phyloP scores from a whole-genome alignment of 2,797 vertebrate genomes.

The Margarornis squamiger region DNA sequence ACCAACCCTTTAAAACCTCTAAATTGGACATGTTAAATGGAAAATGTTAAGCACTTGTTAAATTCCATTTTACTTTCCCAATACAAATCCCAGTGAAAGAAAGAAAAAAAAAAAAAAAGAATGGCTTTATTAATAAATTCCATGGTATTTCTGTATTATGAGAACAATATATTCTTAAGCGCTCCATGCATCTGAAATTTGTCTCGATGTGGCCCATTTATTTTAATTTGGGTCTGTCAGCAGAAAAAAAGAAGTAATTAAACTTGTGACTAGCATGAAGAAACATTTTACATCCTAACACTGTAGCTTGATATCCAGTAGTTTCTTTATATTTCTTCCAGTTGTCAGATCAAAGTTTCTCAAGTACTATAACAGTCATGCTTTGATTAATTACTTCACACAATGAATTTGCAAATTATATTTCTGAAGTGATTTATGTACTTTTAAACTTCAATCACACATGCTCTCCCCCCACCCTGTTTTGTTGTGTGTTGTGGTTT shows the following conservation, averaged over 20 bases:
- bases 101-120: background rate
- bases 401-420: slow-evolving; percentile 70
- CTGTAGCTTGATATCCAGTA: slow-evolving; percentile 28
- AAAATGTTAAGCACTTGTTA: background rate
- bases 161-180: slow-evolving; percentile 69
- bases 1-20: background rate
- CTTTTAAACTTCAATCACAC: slow-evolving; percentile 50
- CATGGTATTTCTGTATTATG: slow-evolving; percentile 32
- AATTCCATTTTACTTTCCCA: background rate
- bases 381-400: slow-evolving; percentile 77
- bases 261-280: slow-evolving; percentile 72
- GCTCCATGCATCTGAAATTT: slow-evolving; percentile 69
- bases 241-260: slow-evolving; percentile 75
- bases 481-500: background rate
- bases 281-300: slow-evolving; percentile 59
- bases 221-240: slow-evolving; percentile 80
- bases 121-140: slow-evolving; percentile 46
- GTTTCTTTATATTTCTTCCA: slow-evolving; percentile 63
- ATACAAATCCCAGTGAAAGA: background rate
- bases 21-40: background rate
- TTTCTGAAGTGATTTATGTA: slow-evolving; percentile 67
- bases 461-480: background rate
- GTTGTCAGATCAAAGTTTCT: slow-evolving; percentile 77
- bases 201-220: slow-evolving; percentile 77
- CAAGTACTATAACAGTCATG: slow-evolving; percentile 58